phyloP scores from a whole-genome alignment of 2,113 vertebrate genomes.

The Paratilapia polleni region DNA sequence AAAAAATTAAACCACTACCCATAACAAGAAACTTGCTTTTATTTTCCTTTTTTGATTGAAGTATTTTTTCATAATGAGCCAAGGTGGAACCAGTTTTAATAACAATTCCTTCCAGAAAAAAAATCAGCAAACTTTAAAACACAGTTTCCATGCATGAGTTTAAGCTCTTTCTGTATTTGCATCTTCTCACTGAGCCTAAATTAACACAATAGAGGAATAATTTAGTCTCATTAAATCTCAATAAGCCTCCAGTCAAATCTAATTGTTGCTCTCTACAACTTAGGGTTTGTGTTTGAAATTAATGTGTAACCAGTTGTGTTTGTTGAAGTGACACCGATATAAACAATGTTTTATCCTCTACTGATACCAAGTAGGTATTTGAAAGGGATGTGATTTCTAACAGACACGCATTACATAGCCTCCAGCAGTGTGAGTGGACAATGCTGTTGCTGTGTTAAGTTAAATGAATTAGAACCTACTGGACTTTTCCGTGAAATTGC shows the following conservation, averaged over 20 bases:
- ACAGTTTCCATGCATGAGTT: not conserved
- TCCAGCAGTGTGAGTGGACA: not conserved
- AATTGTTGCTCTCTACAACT: constrained; percentile 2
- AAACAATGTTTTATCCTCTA: not conserved
- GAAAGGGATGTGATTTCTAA: not conserved
- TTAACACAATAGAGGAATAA: constrained; percentile 44
- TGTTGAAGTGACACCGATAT: not conserved
- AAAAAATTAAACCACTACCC: not conserved
- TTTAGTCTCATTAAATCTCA: constrained; percentile 49
- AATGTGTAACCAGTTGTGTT: not conserved
- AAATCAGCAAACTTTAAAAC: not conserved
- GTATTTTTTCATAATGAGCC: not conserved
- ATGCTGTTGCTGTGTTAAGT: not conserved
- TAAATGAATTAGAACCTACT: constrained; percentile 30
- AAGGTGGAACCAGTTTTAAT: not conserved
- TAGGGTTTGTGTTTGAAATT: constrained; percentile 3
- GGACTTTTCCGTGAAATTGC: constrained; percentile 31
- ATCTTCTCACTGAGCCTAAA: constrained; percentile 28
- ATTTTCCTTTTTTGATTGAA: no score
- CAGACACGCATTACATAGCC: not conserved
- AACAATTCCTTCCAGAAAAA: not conserved
- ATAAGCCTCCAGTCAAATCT: constrained; percentile 27
- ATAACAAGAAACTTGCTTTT: not conserved
- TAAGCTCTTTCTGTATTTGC: constrained; percentile 13
- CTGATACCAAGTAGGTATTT: not conserved